Evolutionary conservation across 2,113 vertebrate genomes (phyloP).

Genomic region (Pyrgilauda ruficollis): DNA sequence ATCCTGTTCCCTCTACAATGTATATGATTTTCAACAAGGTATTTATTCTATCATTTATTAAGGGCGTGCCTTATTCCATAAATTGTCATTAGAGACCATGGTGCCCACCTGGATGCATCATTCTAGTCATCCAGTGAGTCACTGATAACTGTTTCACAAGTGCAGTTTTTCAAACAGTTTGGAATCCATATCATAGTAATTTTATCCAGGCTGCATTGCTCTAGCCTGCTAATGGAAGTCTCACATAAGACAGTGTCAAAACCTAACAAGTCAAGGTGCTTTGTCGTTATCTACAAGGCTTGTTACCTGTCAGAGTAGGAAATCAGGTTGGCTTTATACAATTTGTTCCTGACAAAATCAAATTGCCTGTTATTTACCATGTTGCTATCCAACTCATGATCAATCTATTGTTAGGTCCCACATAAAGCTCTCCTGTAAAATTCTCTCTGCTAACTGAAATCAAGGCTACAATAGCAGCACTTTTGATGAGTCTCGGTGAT

Average conservation of each 20-base stretch:
- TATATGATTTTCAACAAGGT: background rate
- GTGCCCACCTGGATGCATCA: background rate
- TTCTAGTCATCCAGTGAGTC: background rate
- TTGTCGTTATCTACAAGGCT: conserved; percentile 48
- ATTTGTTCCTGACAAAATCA: conserved; percentile 68
- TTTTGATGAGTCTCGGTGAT: conserved; percentile 44
- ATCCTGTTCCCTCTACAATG: background rate
- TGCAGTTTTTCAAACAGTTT: background rate
- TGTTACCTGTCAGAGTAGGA: conserved; percentile 61
- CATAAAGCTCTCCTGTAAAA: conserved; percentile 48
- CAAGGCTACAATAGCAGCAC: conserved; percentile 26
- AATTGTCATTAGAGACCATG: background rate
- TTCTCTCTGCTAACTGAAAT: conserved; percentile 59
- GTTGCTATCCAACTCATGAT: conserved; percentile 66
- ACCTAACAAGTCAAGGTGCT: conserved; percentile 61
- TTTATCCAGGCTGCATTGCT: conserved; percentile 11
- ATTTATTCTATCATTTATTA: background rate
- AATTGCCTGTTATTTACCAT: conserved; percentile 67
- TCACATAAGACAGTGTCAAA: conserved; percentile 44
- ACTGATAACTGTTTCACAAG: background rate
- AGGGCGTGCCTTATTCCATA: background rate
- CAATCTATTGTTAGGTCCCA: conserved; percentile 64
- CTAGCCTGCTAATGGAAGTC: conserved; percentile 37
- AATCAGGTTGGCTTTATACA: conserved; percentile 65
- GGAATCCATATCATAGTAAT: conserved; percentile 7